phyloP scores from a whole-genome alignment of 2,888 invertebrate genomes.

The Asteroscopus sphinx region DNA sequence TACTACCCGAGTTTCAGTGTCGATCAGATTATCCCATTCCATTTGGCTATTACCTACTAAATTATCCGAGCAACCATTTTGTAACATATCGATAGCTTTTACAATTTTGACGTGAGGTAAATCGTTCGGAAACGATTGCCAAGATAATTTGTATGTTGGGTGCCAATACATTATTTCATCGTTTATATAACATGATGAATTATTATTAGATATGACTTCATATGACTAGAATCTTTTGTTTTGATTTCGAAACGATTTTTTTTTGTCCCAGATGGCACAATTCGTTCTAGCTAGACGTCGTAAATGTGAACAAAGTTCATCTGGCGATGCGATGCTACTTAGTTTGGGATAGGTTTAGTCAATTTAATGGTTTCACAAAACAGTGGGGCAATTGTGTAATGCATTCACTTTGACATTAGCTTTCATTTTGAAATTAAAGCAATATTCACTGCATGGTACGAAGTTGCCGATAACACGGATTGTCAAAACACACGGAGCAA shows the following conservation, averaged over 20 bases:
- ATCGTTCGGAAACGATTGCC: constrained; percentile 37
- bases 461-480: too few relatives aligned
- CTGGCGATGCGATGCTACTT: not conserved
- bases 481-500: too few relatives aligned
- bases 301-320: constrained; percentile 28
- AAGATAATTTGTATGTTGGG: constrained; percentile 38
- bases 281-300: constrained; percentile 11
- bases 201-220: constrained; percentile 37
- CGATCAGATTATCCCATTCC: constrained; percentile 12
- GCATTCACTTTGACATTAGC: too few relatives aligned
- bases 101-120: constrained; percentile 37
- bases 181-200: constrained; percentile 21
- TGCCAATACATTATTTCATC: constrained; percentile 45
- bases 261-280: constrained; percentile 26
- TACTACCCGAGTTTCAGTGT: constrained; percentile 4
- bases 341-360: not conserved
- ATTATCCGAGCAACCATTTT: constrained; percentile 37
- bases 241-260: constrained; percentile 2
- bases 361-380: too few relatives aligned
- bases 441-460: too few relatives aligned
- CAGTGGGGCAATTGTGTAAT: not conserved
- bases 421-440: too few relatives aligned
- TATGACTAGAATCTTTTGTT: constrained; percentile 8
- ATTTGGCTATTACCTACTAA: constrained; percentile 21
- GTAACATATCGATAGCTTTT: constrained; percentile 48